phyloP scores from a whole-genome alignment of 2,888 invertebrate genomes.

The Eupithecia vulgata region DNA sequence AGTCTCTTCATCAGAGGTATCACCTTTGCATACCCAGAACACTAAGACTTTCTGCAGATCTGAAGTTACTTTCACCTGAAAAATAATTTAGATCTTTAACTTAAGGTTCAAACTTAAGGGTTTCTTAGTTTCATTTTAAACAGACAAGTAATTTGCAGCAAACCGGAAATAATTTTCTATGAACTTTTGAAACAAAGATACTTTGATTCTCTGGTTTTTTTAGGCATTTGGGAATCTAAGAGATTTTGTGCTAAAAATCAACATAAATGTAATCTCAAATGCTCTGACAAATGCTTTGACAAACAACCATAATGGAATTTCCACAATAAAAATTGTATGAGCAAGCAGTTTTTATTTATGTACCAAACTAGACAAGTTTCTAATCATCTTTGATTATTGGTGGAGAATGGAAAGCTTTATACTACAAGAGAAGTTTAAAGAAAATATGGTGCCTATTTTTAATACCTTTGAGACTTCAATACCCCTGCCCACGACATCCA shows the following conservation, averaged over 20 bases:
- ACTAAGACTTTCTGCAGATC: conserved; percentile 88
- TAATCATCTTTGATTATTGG: neutral
- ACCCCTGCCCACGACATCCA: conserved; percentile 85
- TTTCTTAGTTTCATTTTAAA: neutral
- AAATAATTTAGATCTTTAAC: conserved; percentile 7
- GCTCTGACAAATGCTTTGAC: neutral
- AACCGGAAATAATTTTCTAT: neutral
- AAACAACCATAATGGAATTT: neutral
- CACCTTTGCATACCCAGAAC: conserved; percentile 87
- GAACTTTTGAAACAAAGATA: too few species aligned
- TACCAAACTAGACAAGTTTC: too few species aligned
- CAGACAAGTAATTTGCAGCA: neutral
- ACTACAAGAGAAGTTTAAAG: neutral
- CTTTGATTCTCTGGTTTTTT: too few species aligned
- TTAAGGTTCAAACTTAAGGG: neutral
- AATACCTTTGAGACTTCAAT: conserved; percentile 89
- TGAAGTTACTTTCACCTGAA: conserved; percentile 85
- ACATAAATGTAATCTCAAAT: too few species aligned
- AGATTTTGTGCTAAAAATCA: too few species aligned
- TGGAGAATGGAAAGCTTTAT: neutral
- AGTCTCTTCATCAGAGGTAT: conserved; percentile 76
- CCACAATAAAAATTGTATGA: neutral
- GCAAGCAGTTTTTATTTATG: too few species aligned
- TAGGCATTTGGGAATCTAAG: too few species aligned
- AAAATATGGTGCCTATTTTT: neutral